phyloP scores from a whole-genome alignment of 2,888 invertebrate genomes.

The Plagodis dolabraria region DNA sequence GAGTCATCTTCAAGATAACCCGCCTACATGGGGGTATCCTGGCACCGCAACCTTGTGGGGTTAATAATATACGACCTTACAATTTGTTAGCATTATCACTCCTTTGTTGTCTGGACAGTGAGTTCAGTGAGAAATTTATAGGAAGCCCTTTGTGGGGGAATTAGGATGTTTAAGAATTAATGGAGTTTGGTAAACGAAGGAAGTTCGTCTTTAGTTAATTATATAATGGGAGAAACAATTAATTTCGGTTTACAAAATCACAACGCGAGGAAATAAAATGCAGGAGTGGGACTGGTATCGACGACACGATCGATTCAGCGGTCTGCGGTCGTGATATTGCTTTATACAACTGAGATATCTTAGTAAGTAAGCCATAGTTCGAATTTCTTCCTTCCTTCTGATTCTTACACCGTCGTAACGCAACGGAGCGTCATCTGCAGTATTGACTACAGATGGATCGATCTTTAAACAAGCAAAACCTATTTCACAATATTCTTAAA shows the following conservation, averaged over 20 bases:
- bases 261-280: too few species aligned
- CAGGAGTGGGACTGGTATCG: too few species aligned
- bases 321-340: too few species aligned
- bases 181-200: conserved; percentile 6
- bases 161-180: conserved; percentile 19
- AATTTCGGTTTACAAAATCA: background rate
- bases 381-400: too few species aligned
- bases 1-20: conserved; percentile 23
- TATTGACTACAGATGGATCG: too few species aligned
- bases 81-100: conserved; percentile 41
- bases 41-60: conserved; percentile 25
- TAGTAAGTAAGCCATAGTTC: too few species aligned
- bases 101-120: conserved; percentile 55
- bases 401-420: too few species aligned
- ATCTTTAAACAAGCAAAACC: too few species aligned
- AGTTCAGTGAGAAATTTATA: conserved; percentile 34
- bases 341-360: too few species aligned
- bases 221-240: background rate
- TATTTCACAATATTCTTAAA: too few species aligned
- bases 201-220: background rate
- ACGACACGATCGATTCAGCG: too few species aligned
- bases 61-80: conserved; percentile 41
- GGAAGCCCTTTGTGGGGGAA: conserved; percentile 21
- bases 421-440: too few species aligned
- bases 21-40: conserved; percentile 34